Percentiles rank a stretch among this genome's conserved stretches.
These are phyloP conservation scores for Agonopterix heracliana DNA, from an alignment of 2,888 invertebrate genomes.

Conservation along the genomic window DNA sequence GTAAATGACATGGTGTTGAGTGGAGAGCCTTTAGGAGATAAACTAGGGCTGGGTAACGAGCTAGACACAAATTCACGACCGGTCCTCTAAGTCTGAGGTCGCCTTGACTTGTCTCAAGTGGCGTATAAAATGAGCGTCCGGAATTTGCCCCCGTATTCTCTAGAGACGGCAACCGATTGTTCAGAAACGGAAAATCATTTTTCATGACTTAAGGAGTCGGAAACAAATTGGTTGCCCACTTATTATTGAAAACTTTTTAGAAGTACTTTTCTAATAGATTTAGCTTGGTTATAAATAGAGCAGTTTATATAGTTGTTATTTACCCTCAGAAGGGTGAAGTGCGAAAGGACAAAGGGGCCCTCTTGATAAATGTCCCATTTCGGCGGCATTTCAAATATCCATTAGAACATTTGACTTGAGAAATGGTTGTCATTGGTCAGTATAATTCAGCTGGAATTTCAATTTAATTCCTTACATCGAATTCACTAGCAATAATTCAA, in stretches of 20 bases:
- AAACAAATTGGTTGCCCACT: neutral
- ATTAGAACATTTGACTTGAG: conserved; percentile 6
- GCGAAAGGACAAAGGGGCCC: conserved; percentile 15
- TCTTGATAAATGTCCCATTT: conserved; percentile 18
- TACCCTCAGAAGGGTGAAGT: conserved; percentile 14
- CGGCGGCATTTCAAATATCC: conserved; percentile 11
- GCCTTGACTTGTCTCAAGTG: conserved; percentile 48
- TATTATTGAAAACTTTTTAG: neutral
- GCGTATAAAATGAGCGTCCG: conserved; percentile 46
- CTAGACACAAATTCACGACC: conserved; percentile 33
- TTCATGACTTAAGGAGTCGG: neutral
- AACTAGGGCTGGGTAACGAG: conserved; percentile 38
- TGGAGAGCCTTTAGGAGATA: conserved; percentile 25
- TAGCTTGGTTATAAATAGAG: too few relatives aligned
- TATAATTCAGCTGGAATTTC: neutral
- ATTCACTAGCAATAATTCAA: neutral
- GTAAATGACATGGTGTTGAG: neutral
- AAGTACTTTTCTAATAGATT: neutral
- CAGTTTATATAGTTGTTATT: conserved; percentile 9
- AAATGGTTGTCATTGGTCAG: conserved; percentile 5
- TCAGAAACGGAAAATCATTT: conserved; percentile 21
- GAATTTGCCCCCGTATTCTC: conserved; percentile 31
- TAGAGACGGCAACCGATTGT: conserved; percentile 35
- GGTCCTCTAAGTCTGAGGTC: conserved; percentile 35
- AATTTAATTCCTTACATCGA: neutral